phyloP scores from a whole-genome alignment of 2,113 vertebrate species.

The Cyphomyrus plagiostoma region DNA sequence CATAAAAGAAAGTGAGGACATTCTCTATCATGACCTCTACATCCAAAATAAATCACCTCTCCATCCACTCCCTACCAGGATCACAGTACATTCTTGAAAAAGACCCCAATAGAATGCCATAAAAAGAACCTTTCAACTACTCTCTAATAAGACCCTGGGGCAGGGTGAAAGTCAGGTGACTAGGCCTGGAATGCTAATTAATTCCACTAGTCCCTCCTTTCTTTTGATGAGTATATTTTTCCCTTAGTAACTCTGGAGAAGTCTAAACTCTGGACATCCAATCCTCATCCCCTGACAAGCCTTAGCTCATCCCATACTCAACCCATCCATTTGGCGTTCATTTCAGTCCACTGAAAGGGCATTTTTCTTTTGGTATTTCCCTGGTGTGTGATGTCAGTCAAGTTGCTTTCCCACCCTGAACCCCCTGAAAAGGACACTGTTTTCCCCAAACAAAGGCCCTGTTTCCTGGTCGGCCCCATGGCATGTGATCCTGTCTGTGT shows the following conservation, averaged over 20 bases:
- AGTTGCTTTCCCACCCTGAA: background rate
- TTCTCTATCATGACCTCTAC: background rate
- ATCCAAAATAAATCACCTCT: background rate
- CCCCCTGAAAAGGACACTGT: background rate
- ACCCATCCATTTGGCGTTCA: background rate
- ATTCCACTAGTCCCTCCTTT: background rate
- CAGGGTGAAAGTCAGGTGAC: conserved; percentile 7
- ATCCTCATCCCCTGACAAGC: background rate
- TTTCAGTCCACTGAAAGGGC: background rate
- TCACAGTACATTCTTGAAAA: background rate
- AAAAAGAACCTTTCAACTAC: conserved; percentile 1
- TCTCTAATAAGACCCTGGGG: conserved; percentile 1
- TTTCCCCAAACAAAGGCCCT: background rate
- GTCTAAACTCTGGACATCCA: background rate
- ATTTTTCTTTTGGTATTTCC: background rate
- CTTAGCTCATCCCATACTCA: background rate
- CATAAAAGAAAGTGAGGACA: background rate
- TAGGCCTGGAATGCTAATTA: background rate
- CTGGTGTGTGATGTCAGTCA: background rate
- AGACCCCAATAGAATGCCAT: background rate
- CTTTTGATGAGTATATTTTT: background rate
- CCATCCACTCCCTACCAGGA: background rate
- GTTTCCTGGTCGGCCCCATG: background rate
- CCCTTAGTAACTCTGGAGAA: background rate
- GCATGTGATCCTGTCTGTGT: background rate